These are phyloP conservation scores for Cottus gobio DNA, from an alignment of 2,113 vertebrate genomes.

Conservation along the genomic window DNA sequence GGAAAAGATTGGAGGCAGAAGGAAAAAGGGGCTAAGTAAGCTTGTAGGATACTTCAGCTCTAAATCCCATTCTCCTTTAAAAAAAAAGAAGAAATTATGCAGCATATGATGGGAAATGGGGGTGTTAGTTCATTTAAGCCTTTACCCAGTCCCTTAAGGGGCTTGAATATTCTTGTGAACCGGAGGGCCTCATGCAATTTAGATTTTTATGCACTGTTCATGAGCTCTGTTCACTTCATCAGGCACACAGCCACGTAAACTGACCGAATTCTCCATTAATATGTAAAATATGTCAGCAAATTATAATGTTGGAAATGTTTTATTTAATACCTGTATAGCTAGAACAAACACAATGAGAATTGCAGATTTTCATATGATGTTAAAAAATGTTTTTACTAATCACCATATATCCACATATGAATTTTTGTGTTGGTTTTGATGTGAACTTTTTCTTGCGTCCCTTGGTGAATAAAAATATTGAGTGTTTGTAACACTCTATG, in stretches of 20 bases:
- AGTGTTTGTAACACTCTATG: background rate
- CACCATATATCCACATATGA: background rate
- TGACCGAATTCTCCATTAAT: background rate
- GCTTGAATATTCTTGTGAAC: constrained; percentile 3
- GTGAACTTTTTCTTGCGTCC: background rate
- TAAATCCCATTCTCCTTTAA: constrained; percentile 41
- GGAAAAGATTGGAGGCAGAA: constrained; percentile 25
- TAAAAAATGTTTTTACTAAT: background rate
- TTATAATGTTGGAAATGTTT: background rate
- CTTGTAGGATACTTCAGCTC: constrained; percentile 30
- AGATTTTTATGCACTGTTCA: constrained; percentile 50
- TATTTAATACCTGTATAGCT: background rate
- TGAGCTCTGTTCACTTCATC: constrained; percentile 30
- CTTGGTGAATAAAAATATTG: background rate
- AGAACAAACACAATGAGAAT: background rate
- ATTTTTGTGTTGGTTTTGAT: background rate
- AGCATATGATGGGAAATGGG: constrained; percentile 34
- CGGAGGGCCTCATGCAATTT: constrained; percentile 40
- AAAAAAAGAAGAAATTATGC: constrained; percentile 35
- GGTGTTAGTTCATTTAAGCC: constrained; percentile 29
- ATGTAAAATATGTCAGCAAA: background rate
- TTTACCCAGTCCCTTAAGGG: constrained; percentile 1
- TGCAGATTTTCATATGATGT: background rate
- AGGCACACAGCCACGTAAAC: background rate
- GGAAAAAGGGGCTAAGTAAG: constrained; percentile 40